phyloP scores from a whole-genome alignment of 2,888 invertebrate genomes.

The Anthoptus insignis region DNA sequence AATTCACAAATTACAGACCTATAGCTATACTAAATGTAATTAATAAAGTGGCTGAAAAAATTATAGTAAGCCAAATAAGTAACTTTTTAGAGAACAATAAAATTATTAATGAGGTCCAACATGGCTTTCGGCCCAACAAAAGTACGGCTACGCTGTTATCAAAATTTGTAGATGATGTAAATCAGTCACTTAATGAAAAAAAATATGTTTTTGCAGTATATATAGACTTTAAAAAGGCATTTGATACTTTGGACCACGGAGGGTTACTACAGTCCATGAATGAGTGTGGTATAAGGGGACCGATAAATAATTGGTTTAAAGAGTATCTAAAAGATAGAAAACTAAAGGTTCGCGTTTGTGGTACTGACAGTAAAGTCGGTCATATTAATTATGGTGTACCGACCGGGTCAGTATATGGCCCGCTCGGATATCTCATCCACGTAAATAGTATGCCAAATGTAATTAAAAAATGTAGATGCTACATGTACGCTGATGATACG shows the following conservation, averaged over 20 bases:
- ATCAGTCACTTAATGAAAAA: constrained; percentile 9
- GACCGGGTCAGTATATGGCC: constrained; percentile 43
- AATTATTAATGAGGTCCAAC: constrained; percentile 17
- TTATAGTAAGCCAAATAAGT: constrained; percentile 18
- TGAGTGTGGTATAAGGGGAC: constrained; percentile 43
- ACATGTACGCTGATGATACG: no score
- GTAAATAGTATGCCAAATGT: constrained; percentile 44
- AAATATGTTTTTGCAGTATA: constrained; percentile 21
- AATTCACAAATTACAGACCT: constrained; percentile 37
- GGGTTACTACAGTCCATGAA: constrained; percentile 42
- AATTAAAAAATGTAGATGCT: no score
- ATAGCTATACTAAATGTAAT: constrained; percentile 38
- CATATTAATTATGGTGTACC: constrained; percentile 33
- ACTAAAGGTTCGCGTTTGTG: constrained; percentile 3
- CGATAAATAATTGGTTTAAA: constrained; percentile 32
- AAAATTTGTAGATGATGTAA: constrained; percentile 20
- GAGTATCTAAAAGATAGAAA: constrained; percentile 13
- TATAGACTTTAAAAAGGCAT: constrained; percentile 43
- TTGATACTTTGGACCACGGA: constrained; percentile 41
- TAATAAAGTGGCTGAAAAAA: constrained; percentile 41
- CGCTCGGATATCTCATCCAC: constrained; percentile 44
- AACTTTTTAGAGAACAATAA: constrained; percentile 9
- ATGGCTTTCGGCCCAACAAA: constrained; percentile 10
- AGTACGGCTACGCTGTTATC: constrained; percentile 17
- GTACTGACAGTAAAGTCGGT: constrained; percentile 6